These are phyloP conservation scores for Cyphomyrmex costatus DNA, from an alignment of 1,140 invertebrate species.

Conservation along the genomic window DNA sequence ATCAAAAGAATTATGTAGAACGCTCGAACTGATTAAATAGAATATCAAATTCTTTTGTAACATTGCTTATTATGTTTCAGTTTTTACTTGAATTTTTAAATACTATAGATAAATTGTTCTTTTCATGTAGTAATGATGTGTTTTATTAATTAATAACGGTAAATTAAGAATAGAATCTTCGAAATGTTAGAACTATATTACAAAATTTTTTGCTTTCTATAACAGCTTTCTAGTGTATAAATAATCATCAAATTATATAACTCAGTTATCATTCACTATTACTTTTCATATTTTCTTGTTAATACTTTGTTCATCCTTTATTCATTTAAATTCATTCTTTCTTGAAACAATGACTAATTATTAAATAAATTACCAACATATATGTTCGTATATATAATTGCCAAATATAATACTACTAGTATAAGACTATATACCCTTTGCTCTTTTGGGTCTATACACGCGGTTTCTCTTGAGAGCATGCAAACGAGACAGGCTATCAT, in stretches of 20 bases:
- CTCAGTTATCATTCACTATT: slow-evolving; percentile 3
- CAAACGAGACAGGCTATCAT: slow-evolving; percentile 43
- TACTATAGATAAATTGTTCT: too few species aligned
- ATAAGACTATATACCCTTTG: slow-evolving; percentile 49
- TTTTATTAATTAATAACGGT: slow-evolving; percentile 1
- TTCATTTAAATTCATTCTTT: neutral
- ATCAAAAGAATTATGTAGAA: too few species aligned
- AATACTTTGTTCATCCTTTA: neutral
- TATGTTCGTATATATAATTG: neutral
- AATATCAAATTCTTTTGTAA: too few species aligned
- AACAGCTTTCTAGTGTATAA: neutral
- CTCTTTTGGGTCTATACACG: slow-evolving; percentile 45
- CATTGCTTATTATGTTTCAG: too few species aligned
- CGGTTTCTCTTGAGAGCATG: slow-evolving; percentile 51
- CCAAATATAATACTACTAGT: slow-evolving; percentile 16
- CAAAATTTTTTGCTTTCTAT: slow-evolving; percentile 1
- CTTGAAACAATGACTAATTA: neutral
- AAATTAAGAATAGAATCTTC: neutral
- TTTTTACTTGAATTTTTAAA: too few species aligned
- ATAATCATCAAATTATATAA: slow-evolving; percentile 1
- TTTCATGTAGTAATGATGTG: too few species aligned
- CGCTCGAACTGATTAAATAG: too few species aligned
- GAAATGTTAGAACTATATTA: neutral
- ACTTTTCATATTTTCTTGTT: neutral
- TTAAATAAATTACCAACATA: slow-evolving; percentile 18